Conservation (phyloP, 2,888 invertebrate species). For the Petrolisthes cinctipes region DNA sequence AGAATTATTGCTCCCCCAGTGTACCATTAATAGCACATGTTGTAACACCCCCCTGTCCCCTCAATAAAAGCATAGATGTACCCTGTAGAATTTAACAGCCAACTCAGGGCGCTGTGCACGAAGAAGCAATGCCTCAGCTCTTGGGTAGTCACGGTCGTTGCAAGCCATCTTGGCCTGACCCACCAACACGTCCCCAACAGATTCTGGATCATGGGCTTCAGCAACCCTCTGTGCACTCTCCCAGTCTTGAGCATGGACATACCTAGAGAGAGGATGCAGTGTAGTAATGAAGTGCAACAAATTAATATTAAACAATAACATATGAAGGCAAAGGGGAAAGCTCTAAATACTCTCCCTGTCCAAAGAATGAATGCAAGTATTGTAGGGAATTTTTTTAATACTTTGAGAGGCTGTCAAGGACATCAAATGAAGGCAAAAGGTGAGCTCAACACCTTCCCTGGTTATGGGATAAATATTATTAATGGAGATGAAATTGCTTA, state of each 20-base stretch:
- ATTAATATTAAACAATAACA: no score
- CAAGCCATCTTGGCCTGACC: conserved; percentile 79
- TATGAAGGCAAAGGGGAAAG: no score
- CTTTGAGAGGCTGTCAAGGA: no score
- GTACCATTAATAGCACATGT: neutral
- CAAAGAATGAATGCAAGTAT: no score
- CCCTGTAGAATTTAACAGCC: conserved; percentile 88
- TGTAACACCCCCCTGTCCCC: conserved; percentile 66
- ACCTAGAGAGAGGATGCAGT: conserved; percentile 71
- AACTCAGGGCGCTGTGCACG: conserved; percentile 92
- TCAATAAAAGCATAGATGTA: conserved; percentile 7
- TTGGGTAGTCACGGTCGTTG: conserved; percentile 76
- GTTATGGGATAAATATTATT: no score
- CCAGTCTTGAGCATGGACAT: conserved; percentile 90
- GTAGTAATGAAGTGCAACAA: no score
- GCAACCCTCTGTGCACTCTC: conserved; percentile 89
- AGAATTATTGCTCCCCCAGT: neutral
- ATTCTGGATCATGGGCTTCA: conserved; percentile 83
- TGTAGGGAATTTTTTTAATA: no score
- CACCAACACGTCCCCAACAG: conserved; percentile 73
- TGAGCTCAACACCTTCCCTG: no score
- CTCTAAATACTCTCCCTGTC: no score
- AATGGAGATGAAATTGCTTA: no score
- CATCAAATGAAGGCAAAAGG: no score
- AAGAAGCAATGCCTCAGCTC: conserved; percentile 89